These are phyloP conservation scores for Resseliella maxima DNA, from an alignment of 2,888 invertebrate genomes.

Conservation along the genomic window DNA sequence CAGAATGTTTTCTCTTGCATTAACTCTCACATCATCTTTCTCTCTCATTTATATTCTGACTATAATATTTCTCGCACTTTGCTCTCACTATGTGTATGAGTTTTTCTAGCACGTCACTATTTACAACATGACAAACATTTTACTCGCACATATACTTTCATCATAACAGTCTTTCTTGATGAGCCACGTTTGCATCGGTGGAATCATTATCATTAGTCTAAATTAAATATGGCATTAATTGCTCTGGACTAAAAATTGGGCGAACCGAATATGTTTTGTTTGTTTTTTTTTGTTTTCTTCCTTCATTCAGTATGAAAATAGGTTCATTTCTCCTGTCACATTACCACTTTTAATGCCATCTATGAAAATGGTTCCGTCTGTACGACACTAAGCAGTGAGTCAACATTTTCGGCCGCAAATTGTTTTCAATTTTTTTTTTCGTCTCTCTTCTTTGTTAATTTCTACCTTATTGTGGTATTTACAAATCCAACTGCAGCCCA, in stretches of 20 bases:
- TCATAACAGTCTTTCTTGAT: not conserved
- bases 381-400: not conserved
- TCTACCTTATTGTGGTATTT: not conserved
- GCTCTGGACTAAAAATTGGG: not conserved
- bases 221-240: conserved; percentile 48
- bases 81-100: not conserved
- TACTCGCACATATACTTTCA: conserved; percentile 7
- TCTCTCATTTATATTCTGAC: no score
- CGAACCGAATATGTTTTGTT: not conserved
- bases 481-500: not conserved
- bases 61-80: not conserved
- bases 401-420: not conserved
- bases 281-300: no score
- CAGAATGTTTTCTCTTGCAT: not conserved
- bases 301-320: not conserved
- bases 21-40: not conserved
- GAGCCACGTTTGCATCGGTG: not conserved
- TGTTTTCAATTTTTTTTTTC: not conserved
- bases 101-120: not conserved
- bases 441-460: not conserved
- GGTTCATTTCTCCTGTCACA: not conserved
- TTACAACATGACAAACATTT: conserved; percentile 22
- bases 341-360: not conserved
- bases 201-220: conserved; percentile 34
- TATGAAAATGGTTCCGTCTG: not conserved